Evolutionary conservation across 2,888 invertebrate species (phyloP), one percentile per base, ranked within the genome.

Genomic region (Eristalis pertinax): DNA sequence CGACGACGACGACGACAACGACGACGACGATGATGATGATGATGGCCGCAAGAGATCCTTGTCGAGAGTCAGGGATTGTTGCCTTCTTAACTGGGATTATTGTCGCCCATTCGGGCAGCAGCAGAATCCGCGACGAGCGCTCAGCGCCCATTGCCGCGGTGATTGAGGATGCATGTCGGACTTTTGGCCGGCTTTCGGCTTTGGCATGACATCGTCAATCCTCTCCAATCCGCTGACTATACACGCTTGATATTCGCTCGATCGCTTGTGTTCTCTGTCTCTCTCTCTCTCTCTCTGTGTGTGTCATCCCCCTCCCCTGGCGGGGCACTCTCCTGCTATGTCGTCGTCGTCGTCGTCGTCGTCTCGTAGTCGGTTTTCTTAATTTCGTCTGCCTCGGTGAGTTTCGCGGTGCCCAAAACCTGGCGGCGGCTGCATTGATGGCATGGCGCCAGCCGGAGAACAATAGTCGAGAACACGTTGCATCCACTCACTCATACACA

Each of bases 141-240:
- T 60, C 60, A 29, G 24, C 60, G 60, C 60, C 60, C 50, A 50
- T 50, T 50, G 50, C 67, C 68, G 50, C 84, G 79, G 19, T 84
- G 84, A 87, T 87, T 87, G 87, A 80, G 87, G 76, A 64, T 76
- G 67, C 86, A 86, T 86, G 86, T 86, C 86, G 56, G 63, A 79
- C 70, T 86, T 86, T 86, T 74, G 78, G 82, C 82, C 86, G 86
- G 86, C 78, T 69, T 70, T 84, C 60, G n/a, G 87, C 83, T 84
- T 87, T 87, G 84, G 87, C 84, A 87, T 87, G 87, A 87, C 87
- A 87, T 87, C 87, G 87, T 87, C 87, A 87, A 87, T 87, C 87
- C 84, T 84, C 70, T 84, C 70, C 32, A 32, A 32, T 83, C 78
- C 86, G 75, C 74, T 82, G 86, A 75, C 78, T 78, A 86, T 74